phyloP scores from a whole-genome alignment of 2,113 vertebrate genomes.

The Abramis brama region DNA sequence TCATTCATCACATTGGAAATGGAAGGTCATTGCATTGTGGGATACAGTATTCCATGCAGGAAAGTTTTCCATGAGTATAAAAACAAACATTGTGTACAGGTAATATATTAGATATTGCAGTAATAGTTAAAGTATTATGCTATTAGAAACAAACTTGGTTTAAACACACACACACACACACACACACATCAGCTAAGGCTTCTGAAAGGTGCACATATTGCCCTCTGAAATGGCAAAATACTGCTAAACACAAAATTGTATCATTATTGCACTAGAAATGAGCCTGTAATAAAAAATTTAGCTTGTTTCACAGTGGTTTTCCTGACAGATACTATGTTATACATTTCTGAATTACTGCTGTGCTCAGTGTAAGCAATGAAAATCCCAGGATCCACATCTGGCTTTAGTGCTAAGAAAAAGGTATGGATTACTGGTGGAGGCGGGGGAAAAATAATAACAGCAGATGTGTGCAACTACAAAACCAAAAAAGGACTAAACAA shows the following conservation, averaged over 20 bases:
- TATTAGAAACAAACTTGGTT: background rate
- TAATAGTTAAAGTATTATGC: background rate
- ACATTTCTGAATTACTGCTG: constrained; percentile 4
- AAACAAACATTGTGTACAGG: background rate
- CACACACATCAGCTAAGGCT: background rate
- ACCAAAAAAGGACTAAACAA: background rate
- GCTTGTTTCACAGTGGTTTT: constrained; percentile 13
- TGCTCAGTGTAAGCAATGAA: constrained; percentile 18
- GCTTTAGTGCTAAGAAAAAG: constrained; percentile 15
- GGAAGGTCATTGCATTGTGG: background rate
- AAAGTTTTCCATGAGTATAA: background rate
- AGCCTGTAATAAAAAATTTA: background rate
- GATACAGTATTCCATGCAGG: background rate
- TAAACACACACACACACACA: too few relatives aligned
- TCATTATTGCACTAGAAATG: background rate
- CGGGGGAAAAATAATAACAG: background rate
- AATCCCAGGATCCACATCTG: background rate
- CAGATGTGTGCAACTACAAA: background rate
- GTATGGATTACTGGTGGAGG: constrained; percentile 1
- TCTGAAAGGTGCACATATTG: background rate
- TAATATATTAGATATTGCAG: background rate
- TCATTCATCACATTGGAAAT: background rate
- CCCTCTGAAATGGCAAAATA: background rate
- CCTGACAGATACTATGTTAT: background rate
- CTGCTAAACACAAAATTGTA: background rate